These are phyloP conservation scores for Isotomurus palustris DNA, from an alignment of 2,888 invertebrate genomes.

Conservation along the genomic window DNA sequence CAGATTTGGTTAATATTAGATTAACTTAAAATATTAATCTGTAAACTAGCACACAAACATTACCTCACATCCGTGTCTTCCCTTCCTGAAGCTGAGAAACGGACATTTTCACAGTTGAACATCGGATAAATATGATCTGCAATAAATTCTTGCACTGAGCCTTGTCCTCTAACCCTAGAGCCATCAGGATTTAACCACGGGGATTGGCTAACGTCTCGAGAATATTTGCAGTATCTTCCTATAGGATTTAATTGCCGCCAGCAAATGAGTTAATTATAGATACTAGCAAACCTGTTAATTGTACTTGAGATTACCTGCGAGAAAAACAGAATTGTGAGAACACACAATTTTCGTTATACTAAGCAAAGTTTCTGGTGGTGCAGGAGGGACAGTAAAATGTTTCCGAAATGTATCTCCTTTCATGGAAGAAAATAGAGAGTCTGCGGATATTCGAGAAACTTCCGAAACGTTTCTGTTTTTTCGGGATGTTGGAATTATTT, in stretches of 20 bases:
- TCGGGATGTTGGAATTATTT: not conserved
- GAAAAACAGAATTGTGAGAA: constrained; percentile 59
- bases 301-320: too few relatives aligned
- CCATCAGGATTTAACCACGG: constrained; percentile 82
- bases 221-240: constrained; percentile 78
- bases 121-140: constrained; percentile 61
- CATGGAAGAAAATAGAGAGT: constrained; percentile 18
- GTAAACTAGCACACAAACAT: not conserved
- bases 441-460: constrained; percentile 17
- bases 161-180: constrained; percentile 64
- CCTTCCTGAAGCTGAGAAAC: constrained; percentile 85
- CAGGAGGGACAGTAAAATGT: constrained; percentile 56
- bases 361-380: constrained; percentile 51
- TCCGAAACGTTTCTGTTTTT: constrained; percentile 6
- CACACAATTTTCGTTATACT: constrained; percentile 56
- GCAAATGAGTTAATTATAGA: not conserved
- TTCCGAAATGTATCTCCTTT: constrained; percentile 53
- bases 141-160: constrained; percentile 88
- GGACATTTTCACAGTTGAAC: constrained; percentile 60
- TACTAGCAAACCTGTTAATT: not conserved
- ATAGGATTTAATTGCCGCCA: constrained; percentile 28
- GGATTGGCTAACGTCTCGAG: constrained; percentile 81
- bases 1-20: not conserved
- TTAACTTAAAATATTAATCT: too few relatives aligned
- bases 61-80: constrained; percentile 89